phyloP scores from a whole-genome alignment of 2,888 invertebrate genomes.

The Cenopis cana region DNA sequence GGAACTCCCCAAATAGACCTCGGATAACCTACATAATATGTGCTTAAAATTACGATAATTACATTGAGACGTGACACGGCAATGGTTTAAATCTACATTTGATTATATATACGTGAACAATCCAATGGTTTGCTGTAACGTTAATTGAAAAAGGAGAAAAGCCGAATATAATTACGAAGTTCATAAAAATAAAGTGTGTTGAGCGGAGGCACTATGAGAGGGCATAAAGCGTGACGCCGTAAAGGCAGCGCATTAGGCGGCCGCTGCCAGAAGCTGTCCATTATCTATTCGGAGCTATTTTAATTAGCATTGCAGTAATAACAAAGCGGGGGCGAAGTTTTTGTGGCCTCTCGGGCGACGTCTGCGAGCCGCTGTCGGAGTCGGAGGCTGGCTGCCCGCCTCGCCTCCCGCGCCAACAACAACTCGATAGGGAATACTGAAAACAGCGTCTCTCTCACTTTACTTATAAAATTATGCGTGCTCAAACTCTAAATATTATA shows the following conservation, averaged over 20 bases:
- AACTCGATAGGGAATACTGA: conserved; percentile 70
- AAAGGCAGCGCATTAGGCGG: conserved; percentile 81
- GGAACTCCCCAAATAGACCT: conserved; percentile 12
- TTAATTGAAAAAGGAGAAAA: conserved; percentile 32
- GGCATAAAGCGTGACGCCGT: conserved; percentile 83
- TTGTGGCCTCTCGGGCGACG: conserved; percentile 75
- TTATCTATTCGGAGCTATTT: conserved; percentile 83
- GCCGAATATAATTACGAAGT: conserved; percentile 17
- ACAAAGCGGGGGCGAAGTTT: conserved; percentile 78
- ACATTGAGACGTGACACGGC: conserved; percentile 11
- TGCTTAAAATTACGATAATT: background rate
- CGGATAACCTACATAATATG: background rate
- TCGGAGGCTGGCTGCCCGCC: conserved; percentile 55
- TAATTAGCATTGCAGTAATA: conserved; percentile 82
- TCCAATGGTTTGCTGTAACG: conserved; percentile 4
- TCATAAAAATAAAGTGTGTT: conserved; percentile 71
- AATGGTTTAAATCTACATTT: conserved; percentile 5
- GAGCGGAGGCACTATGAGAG: conserved; percentile 79
- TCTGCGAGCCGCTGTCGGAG: conserved; percentile 60
- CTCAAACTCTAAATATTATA: conserved; percentile 67
- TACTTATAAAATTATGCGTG: conserved; percentile 66
- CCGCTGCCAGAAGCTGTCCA: conserved; percentile 78
- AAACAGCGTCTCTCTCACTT: conserved; percentile 69
- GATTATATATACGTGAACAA: conserved; percentile 7
- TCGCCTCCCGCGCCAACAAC: conserved; percentile 52